Base-by-base conservation (phyloP, 2,797 vertebrate genomes). In the Bradypus variegatus region DNA sequence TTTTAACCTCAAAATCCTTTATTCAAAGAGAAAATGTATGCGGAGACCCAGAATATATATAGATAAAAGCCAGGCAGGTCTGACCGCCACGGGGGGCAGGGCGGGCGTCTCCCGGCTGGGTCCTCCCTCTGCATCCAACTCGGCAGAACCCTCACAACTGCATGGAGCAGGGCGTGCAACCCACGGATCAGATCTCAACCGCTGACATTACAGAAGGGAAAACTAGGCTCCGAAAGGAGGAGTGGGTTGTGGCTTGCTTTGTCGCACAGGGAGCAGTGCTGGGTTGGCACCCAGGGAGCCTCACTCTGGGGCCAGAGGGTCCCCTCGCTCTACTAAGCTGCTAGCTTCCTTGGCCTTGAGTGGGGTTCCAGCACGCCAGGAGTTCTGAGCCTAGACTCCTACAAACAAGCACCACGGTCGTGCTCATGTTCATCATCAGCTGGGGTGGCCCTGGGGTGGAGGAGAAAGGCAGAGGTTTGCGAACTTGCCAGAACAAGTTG, bases 1-100 rank as follows among this genome's bases (percentile, higher is more conserved):
- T 91, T 96, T 95, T 95, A 96, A 94, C 95, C 90, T 96, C 90
- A 91, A 91, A 95, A 92, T 60, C 18, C 62, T 91, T 65, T 92
- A 91, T 80, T 94, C 86, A 91, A 96, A 95, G 65, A 84, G 50
- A 86, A 90, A 58, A 45, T 70, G 73, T 84, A 94, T 84, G 67
- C 83, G 72, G 76, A 83, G 64, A 50, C 29, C 64, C 16, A 1
- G 67, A 82, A 80, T 89, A 60, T 91, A 60, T 82, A 91, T 75
- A 93, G 90, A 81, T 58, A 50, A 67, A 82, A 93, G n/a, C 88
- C n/a, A 79, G 93, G 65, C 85, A 55, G 25, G 86, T 73, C 85
- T 82, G 82, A 87, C 58, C 8, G 12, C 0, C 21, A 69, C 62
- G 60, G 48, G 29, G 36, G 3, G 7, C 21, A 36, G 72, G 36